Conservation (phyloP, 2,113 vertebrate genomes). For the Anoura caudifer region DNA sequence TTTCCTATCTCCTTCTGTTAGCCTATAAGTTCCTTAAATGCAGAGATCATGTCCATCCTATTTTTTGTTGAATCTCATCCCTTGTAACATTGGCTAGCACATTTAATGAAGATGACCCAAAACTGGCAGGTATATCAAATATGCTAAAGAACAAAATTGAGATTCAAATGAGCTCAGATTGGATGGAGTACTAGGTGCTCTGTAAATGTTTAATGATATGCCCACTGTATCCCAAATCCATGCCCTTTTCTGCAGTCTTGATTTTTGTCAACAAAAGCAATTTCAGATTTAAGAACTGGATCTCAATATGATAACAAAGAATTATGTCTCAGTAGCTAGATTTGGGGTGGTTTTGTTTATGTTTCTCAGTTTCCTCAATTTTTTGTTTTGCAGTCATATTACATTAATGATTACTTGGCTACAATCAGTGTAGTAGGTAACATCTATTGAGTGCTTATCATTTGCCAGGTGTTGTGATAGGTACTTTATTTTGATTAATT, state of each 20-base stretch:
- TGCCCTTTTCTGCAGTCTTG: neutral
- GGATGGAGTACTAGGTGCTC: neutral
- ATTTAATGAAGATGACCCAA: neutral
- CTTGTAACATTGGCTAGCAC: neutral
- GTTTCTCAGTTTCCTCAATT: neutral
- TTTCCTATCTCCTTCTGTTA: neutral
- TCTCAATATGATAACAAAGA: neutral
- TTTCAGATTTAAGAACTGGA: neutral
- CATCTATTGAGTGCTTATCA: neutral
- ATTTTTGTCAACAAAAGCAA: neutral
- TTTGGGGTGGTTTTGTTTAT: neutral
- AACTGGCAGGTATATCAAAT: neutral
- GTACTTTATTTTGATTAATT: neutral
- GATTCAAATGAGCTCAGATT: neutral
- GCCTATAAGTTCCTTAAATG: neutral
- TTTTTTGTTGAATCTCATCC: neutral
- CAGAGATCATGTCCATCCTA: neutral
- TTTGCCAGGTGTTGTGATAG: neutral
- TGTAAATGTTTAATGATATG: neutral
- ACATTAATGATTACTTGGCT: neutral
- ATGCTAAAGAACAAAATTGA: neutral
- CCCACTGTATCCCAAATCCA: neutral
- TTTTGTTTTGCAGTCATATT: neutral
- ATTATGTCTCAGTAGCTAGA: neutral
- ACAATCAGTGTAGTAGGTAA: neutral